Percentiles rank a stretch among this genome's conserved stretches.
phyloP scores from a whole-genome alignment of 2,888 invertebrate species.

The Diarsia brunnea region DNA sequence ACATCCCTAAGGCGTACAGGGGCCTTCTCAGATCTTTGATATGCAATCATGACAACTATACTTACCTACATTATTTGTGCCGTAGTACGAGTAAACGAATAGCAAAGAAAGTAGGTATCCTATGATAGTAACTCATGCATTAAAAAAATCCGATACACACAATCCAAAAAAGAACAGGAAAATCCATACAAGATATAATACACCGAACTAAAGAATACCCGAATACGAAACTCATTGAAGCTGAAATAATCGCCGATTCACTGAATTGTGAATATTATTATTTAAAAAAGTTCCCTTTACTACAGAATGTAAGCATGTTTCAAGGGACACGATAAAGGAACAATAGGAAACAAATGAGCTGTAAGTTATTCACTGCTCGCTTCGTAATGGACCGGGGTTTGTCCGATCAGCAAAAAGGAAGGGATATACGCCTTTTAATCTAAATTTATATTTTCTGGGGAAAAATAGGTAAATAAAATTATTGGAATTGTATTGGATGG shows the following conservation, averaged over 20 bases:
- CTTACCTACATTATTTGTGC: too few species aligned
- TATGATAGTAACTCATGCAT: background rate
- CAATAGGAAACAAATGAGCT: conserved; percentile 86
- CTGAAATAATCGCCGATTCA: conserved; percentile 58
- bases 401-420: conserved; percentile 59
- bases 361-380: conserved; percentile 81
- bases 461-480: conserved; percentile 57
- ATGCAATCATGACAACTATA: too few species aligned
- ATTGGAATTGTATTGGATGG: conserved; percentile 40
- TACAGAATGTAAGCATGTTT: conserved; percentile 66
- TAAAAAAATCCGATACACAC: conserved; percentile 17
- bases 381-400: conserved; percentile 71
- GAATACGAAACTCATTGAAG: conserved; percentile 54
- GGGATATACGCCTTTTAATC: conserved; percentile 61
- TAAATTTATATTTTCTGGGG: conserved; percentile 55
- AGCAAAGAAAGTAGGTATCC: too few species aligned
- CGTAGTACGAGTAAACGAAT: too few species aligned
- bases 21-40: too few species aligned
- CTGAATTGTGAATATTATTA: conserved; percentile 64
- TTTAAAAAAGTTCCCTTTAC: conserved; percentile 61
- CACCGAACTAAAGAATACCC: conserved; percentile 2
- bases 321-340: conserved; percentile 79
- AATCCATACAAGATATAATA: conserved; percentile 17
- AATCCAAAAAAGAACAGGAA: conserved; percentile 16
- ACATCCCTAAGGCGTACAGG: too few species aligned